Evolutionary conservation across 2,113 vertebrate genomes (phyloP).

Genomic region (Chionomys nivalis): DNA sequence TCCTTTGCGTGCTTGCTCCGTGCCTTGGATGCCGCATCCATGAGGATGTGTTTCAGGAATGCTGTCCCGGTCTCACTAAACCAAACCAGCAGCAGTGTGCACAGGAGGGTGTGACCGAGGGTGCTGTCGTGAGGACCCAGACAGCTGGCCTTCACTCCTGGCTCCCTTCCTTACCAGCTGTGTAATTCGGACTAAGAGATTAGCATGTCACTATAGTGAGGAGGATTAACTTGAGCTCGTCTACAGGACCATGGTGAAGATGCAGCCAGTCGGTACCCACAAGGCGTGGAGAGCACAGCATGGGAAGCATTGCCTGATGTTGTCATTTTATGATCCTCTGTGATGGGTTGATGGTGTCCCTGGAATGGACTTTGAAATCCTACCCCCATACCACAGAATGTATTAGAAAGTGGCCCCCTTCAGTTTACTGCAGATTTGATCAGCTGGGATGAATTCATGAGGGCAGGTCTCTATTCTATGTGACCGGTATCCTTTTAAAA

Average conservation of each 20-base stretch:
- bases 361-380: neutral
- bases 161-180: neutral
- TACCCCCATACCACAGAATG: neutral
- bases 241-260: fast-evolving
- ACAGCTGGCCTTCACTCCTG: neutral
- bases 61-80: neutral
- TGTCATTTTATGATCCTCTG: too few species aligned
- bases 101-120: neutral
- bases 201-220: too few species aligned
- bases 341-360: neutral
- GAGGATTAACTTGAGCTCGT: neutral
- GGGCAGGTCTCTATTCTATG: neutral
- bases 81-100: neutral
- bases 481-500: neutral
- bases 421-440: neutral
- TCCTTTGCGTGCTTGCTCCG: neutral
- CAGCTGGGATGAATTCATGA: neutral
- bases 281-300: fast-evolving
- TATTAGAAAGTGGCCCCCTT: neutral
- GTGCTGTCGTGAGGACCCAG: fast-evolving
- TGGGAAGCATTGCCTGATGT: fast-evolving
- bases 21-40: neutral
- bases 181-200: neutral
- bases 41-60: neutral
- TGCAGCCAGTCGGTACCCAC: fast-evolving